phyloP scores from a whole-genome alignment of 2,797 vertebrate genomes.

The Melanitta fusca region DNA sequence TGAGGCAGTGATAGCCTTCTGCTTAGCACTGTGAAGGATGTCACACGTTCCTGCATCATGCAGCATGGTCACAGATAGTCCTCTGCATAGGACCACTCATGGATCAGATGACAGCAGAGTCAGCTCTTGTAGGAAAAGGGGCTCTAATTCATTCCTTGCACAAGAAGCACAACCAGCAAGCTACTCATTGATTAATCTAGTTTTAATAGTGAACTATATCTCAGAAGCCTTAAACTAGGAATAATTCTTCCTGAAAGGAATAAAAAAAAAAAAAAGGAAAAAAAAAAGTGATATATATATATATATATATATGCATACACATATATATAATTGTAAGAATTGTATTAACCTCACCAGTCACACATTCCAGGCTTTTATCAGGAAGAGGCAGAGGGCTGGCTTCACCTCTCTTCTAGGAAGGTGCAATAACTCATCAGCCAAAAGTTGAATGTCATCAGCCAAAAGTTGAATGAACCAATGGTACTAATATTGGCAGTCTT shows the following conservation, averaged over 20 bases:
- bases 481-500: neutral
- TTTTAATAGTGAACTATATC: neutral
- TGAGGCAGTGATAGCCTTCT: neutral
- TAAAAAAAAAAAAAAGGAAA: neutral
- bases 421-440: neutral
- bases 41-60: neutral
- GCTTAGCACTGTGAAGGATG: neutral
- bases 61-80: neutral
- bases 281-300: no score
- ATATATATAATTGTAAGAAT: neutral
- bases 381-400: neutral
- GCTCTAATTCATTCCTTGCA: neutral
- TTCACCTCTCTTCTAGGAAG: neutral
- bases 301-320: no score
- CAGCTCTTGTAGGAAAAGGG: neutral
- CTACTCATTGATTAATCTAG: neutral
- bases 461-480: neutral
- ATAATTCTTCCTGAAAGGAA: neutral
- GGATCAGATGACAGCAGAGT: neutral
- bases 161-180: neutral
- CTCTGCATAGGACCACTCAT: neutral
- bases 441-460: neutral
- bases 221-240: neutral
- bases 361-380: neutral
- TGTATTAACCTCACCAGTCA: neutral